Conservation (phyloP, 2,797 vertebrate species). For the Argyrosomus regius region DNA sequence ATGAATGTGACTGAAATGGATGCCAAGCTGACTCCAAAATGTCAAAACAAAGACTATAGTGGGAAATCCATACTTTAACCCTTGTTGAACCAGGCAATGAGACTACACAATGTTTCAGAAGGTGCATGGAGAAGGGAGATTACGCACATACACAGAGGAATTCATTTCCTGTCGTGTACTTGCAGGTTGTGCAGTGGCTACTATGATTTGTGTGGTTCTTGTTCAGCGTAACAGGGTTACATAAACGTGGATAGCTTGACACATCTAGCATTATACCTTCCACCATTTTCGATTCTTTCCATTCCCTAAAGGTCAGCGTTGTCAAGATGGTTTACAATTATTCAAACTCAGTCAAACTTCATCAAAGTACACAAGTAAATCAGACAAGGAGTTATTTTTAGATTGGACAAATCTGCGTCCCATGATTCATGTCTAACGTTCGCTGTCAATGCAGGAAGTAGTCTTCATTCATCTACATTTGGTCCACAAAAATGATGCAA, state of each 20-base stretch:
- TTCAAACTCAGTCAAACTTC: background rate
- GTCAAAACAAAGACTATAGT: constrained; percentile 34
- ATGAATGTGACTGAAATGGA: constrained; percentile 55
- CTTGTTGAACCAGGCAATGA: background rate
- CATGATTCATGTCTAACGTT: background rate
- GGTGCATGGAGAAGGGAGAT: background rate
- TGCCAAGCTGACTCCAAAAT: constrained; percentile 23
- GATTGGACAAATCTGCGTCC: background rate
- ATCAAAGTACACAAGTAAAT: background rate
- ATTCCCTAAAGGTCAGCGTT: background rate
- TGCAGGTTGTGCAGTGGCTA: background rate
- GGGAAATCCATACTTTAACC: constrained; percentile 18
- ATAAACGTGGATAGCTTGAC: background rate
- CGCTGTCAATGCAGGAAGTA: background rate
- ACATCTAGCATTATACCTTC: too few species aligned
- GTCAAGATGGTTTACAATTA: background rate
- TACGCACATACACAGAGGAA: background rate
- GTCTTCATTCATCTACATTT: background rate
- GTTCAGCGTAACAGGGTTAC: background rate
- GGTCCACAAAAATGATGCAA: too few species aligned
- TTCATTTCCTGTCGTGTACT: background rate
- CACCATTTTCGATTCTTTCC: background rate
- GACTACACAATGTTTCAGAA: background rate
- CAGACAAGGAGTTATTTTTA: background rate
- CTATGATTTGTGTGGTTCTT: background rate